Evolutionary conservation across 2,797 vertebrate genomes (phyloP), one percentile per base, ranked within the genome.

Genomic region (Tokudaia muenninki): DNA sequence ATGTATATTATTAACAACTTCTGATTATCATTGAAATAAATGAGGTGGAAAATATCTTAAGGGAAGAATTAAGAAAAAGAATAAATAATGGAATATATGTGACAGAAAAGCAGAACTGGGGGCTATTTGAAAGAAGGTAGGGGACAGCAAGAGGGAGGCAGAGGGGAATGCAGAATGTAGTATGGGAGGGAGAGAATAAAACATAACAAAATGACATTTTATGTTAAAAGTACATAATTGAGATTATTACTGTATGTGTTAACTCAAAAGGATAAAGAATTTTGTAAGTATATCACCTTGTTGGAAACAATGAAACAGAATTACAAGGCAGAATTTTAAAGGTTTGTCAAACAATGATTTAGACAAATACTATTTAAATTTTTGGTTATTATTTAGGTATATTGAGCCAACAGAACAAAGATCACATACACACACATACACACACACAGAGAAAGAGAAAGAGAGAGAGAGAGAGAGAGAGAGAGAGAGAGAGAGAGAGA

Each of bases 261-360:
- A 34, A 22, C 41, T 89, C 17, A n/a, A 61, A 41, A 44, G 0
- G 24, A 22, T 37, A 44, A 61, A 77, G 9, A 47, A 63, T 87
- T 83, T 88, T 90, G 52, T 44, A 80, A 12, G 5, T 67, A 92
- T 26, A 80, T 87, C 26, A 65, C 24, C 13, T 14, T 70, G 21
- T 59, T 92, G 88, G 44, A 92, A 26, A 75, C 0, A 22, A 81
- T 90, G 81, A 65, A 95, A 57, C 22, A 11, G 61, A 31, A 21
- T 31, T 67, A 63, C 4, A 92, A 22, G 21, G 70, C 47, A 55
- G 31, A 86, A 19, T 4, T 12, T 86, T 80, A 72, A 57, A 95
- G 29, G 88, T 82, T 80, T 97, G 34, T 79, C 65, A 84, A 55
- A 77, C 7, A 63, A 87, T 88, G 37, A 82, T 84, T 94, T 97